Percentiles rank a stretch among this genome's conserved stretches.
Conservation (phyloP, 2,888 invertebrate species). For the Heliconius hortense region DNA sequence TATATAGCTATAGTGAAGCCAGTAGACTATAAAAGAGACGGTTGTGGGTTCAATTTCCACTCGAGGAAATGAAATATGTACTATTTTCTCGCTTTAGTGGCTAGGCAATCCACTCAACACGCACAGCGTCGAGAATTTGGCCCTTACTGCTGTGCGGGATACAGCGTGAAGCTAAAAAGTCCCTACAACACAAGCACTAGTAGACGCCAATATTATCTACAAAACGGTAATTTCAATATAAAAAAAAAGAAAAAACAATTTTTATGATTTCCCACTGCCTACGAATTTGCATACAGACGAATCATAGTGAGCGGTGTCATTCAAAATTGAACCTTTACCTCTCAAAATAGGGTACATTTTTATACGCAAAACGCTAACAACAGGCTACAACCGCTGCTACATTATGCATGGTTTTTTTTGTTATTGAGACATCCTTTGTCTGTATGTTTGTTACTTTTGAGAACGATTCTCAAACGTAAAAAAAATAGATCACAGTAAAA, state of each 20-base stretch:
- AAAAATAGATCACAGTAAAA: neutral
- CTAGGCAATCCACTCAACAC: too few species aligned
- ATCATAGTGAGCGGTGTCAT: neutral
- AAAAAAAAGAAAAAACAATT: slow-evolving; percentile 11
- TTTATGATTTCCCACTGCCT: slow-evolving; percentile 14
- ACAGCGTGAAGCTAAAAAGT: neutral
- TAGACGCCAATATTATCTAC: neutral
- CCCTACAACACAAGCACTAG: neutral
- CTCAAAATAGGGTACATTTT: neutral
- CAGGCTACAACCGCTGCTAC: slow-evolving; percentile 1
- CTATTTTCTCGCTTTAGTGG: too few species aligned
- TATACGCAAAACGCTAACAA: neutral
- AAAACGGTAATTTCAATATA: neutral
- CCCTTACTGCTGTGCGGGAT: neutral
- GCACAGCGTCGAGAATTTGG: neutral
- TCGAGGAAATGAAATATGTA: too few species aligned
- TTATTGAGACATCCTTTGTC: slow-evolving; percentile 24
- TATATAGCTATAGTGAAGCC: too few species aligned
- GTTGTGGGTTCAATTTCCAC: too few species aligned
- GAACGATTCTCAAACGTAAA: slow-evolving; percentile 3
- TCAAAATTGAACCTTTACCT: neutral
- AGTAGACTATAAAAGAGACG: too few species aligned
- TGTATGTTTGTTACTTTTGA: slow-evolving; percentile 20
- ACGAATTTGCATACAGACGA: slow-evolving; percentile 22
- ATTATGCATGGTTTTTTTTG: slow-evolving; percentile 24